Evolutionary conservation across 2,113 vertebrate genomes (phyloP), one percentile per base, ranked within the genome.

Genomic region (Irena cyanogastra): DNA sequence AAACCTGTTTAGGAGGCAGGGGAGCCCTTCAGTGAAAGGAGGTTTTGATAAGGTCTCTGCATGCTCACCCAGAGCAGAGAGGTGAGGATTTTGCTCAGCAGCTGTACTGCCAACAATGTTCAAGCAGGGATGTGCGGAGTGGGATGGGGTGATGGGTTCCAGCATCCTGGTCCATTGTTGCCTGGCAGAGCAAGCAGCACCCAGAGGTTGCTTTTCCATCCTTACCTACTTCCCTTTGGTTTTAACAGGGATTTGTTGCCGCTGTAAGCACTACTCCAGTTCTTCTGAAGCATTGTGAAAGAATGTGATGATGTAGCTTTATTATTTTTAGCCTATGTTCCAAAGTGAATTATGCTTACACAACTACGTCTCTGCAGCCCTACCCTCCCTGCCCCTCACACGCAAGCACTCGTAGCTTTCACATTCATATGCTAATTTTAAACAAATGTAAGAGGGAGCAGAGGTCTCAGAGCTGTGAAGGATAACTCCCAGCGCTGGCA

Each of bases 251-350:
- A 42, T 90, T 88, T 4, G 6, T 86, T 6, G 10, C 88, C 90
- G 85, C 88, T 90, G 49, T 68, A 88, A 93, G 79, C 22, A 3
- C 88, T 63, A 57, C 83, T 92, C 89, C 13, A 33, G 45, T 70
- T 77, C 75, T 95, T 94, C 94, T 74, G 71, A 78, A 81, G 52
- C 86, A 63, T 50, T 90, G 86, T 80, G 79, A 90, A 94, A 94
- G 92, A 97, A 97, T 95, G 94, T 74, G 94, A 95, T 95, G 96
- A 97, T 88, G 94, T 77, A 83, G 95, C 94, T 92, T 83, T 90
- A 74, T 93, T 97, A 94, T 97, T 97, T 97, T 97, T 96, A 97
- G 90, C 85, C 59, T 72, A 0, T 93, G 92, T 83, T 95, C 50
- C 76, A 83, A 85, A 96, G 71, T 76, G 86, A 92, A 80, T 92